Base-by-base conservation (phyloP, 2,113 vertebrate species). In the Forbesichthys papilliferus region DNA sequence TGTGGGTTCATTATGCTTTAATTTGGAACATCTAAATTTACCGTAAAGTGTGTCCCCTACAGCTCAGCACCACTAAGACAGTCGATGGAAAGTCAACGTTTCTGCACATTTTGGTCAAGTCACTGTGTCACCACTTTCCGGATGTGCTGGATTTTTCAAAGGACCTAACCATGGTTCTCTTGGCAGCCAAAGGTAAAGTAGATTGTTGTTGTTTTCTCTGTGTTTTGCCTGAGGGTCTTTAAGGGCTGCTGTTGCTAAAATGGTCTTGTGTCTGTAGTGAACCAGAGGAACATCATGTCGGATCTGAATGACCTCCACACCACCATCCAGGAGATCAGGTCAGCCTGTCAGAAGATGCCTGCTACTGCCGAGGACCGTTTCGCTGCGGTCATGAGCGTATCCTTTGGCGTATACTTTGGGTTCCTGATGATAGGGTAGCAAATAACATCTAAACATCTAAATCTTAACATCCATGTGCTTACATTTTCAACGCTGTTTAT, bases 71-170 rank as follows among this genome's bases (percentile, higher is more conserved):
- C 1, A 99, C 98, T 54, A 99, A 98, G 92, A 99, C 98, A 0
- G 96, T 98, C 0, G 98, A 99, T 33, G 97, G 98, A 65, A 99
- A 98, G 80, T 99, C 95, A 10, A 99, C 98, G 11, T 99, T 99
- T 87, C 93, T 99, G 74, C 97, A 99, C 76, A 98, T 99, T 71
- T 93, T 99, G 74, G 96, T 96, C 92, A 99, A 98, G 91, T 99
- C 98, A 0, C 90, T 99, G 61, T 95, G 95, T 90, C 96, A 98
- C 74, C 98, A 99, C 80, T 99, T 99, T 81, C 98, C 98, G 0
- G 96, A 98, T 58, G 95, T 99, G 69, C 89, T 99, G 85, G 96
- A 96, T 79, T 99, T 99, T 85, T 92, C 95, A 90, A 96, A 96
- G 93, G 97, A 99, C 65, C 95, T 99, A 9, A 94, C 94, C 5